These are phyloP conservation scores for Octopus sinensis DNA, from an alignment of 1,140 invertebrate genomes.

Conservation along the genomic window DNA sequence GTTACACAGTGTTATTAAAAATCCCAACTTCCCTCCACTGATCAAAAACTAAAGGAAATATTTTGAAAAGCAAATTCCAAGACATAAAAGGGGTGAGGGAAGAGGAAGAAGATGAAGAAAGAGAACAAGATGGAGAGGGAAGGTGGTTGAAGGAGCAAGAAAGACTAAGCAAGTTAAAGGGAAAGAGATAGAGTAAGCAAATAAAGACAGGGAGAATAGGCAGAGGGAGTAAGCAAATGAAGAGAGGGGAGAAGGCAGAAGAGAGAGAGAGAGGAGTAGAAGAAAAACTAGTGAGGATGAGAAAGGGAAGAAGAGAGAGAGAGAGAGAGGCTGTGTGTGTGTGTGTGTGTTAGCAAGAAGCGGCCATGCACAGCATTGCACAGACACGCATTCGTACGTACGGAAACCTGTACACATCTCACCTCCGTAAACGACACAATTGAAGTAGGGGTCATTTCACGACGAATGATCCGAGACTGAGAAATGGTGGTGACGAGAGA, in stretches of 20 bases:
- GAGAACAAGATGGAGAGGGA: background rate
- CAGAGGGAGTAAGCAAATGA: background rate
- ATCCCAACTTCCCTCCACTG: too few species aligned
- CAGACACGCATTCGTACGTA: background rate
- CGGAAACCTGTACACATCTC: conserved; percentile 23
- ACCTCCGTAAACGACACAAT: conserved; percentile 44
- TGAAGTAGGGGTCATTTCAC: conserved; percentile 30
- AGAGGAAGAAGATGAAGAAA: background rate
- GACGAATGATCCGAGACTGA: conserved; percentile 15
- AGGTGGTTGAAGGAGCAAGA: too few species aligned
- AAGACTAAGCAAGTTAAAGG: too few species aligned
- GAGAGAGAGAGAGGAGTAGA: background rate
- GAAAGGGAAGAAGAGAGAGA: background rate
- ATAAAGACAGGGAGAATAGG: background rate
- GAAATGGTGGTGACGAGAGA: background rate
- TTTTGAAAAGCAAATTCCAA: too few species aligned
- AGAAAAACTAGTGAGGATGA: background rate
- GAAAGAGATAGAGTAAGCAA: background rate
- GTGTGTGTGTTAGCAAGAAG: background rate
- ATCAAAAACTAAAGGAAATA: too few species aligned
- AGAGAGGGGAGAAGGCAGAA: background rate
- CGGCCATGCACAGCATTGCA: too few species aligned
- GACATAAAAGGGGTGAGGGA: background rate
- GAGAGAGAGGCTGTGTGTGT: background rate
- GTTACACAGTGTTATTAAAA: too few species aligned